These are phyloP conservation scores for Drosophila orena DNA, from an alignment of 1,140 invertebrate species.

Conservation along the genomic window DNA sequence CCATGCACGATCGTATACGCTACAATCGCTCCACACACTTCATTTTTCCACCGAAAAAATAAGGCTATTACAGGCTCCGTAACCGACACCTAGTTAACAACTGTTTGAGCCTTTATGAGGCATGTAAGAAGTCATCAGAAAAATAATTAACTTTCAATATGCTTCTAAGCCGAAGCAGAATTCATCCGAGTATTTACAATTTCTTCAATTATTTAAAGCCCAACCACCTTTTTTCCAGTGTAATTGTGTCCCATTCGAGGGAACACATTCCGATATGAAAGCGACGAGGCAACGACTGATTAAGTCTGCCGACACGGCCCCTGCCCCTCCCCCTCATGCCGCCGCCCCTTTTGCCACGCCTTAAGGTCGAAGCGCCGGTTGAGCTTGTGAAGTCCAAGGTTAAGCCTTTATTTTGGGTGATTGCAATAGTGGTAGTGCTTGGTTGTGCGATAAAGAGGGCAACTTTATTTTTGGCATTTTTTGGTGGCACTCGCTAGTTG, in stretches of 20 bases:
- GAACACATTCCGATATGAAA: slow-evolving; percentile 32
- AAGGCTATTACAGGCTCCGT: too few relatives aligned
- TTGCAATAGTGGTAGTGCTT: slow-evolving; percentile 17
- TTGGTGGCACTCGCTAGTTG: slow-evolving; percentile 18
- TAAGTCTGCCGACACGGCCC: slow-evolving; percentile 25
- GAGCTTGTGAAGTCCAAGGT: slow-evolving; percentile 63
- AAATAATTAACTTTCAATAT: too few relatives aligned
- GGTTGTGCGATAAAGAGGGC: slow-evolving; percentile 36
- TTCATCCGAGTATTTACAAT: not conserved
- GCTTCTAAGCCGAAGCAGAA: too few relatives aligned
- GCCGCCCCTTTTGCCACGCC: not conserved
- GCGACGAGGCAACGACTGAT: slow-evolving; percentile 58
- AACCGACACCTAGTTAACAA: not conserved
- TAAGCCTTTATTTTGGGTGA: slow-evolving; percentile 54
- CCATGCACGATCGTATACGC: slow-evolving; percentile 36
- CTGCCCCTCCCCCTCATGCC: not conserved
- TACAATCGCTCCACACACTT: slow-evolving; percentile 4
- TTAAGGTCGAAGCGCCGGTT: slow-evolving; percentile 30
- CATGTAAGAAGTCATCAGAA: too few relatives aligned
- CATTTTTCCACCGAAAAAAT: slow-evolving; percentile 5
- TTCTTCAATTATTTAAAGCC: too few relatives aligned
- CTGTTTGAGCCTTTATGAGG: not conserved
- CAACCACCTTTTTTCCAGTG: not conserved
- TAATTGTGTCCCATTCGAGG: not conserved
- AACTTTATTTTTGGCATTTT: slow-evolving; percentile 50